Evolutionary conservation across 2,888 invertebrate genomes (phyloP).

Genomic region (Drosophila falleni): DNA sequence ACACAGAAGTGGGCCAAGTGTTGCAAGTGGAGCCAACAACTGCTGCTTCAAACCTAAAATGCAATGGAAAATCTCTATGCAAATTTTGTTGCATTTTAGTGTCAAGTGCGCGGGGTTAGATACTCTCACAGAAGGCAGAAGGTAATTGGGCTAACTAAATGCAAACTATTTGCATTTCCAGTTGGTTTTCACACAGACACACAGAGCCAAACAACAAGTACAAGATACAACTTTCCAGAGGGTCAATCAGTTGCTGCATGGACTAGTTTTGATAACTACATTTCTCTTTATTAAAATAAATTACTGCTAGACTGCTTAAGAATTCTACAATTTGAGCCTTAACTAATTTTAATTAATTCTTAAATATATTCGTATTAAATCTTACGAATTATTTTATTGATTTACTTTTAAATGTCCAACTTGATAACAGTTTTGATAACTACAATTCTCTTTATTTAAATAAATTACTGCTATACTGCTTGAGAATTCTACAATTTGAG

Average conservation of each 20-base stretch:
- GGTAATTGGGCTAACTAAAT: conserved; percentile 55
- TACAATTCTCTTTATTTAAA: background rate
- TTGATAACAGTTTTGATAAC: background rate
- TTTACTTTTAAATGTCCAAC: too few relatives aligned
- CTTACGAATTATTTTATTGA: too few relatives aligned
- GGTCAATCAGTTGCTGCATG: conserved; percentile 1
- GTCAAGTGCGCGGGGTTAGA: conserved; percentile 48
- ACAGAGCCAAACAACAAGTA: background rate
- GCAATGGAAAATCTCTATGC: conserved; percentile 26
- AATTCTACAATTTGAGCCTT: background rate
- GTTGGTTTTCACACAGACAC: background rate
- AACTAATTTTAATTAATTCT: too few relatives aligned
- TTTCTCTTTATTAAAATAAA: background rate
- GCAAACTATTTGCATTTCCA: conserved; percentile 39
- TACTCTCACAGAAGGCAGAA: conserved; percentile 17
- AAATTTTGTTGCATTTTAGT: conserved; percentile 52
- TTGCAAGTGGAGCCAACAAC: conserved; percentile 33
- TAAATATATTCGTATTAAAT: too few relatives aligned
- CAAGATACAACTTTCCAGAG: background rate
- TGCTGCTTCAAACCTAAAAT: conserved; percentile 7
- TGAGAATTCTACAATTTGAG: background rate
- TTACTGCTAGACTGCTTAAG: background rate
- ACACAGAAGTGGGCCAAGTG: conserved; percentile 39
- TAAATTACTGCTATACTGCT: background rate
- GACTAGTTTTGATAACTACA: background rate